Evolutionary conservation across 2,113 vertebrate genomes (phyloP), one percentile per base, ranked within the genome.

Genomic region (Anarhynchus alexandrinus): DNA sequence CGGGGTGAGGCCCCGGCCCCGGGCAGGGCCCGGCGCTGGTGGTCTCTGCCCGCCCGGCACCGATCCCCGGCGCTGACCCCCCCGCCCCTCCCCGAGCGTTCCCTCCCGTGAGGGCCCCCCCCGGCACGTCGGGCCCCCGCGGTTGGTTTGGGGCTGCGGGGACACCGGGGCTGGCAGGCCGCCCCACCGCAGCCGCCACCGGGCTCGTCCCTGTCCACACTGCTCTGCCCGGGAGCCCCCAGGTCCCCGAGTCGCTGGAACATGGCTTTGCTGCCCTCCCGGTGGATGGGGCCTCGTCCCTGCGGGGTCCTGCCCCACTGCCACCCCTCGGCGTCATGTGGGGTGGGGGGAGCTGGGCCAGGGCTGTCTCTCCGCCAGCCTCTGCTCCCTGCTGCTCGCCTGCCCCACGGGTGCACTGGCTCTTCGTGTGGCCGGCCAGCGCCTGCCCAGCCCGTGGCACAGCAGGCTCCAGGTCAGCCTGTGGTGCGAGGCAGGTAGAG

Each of bases 391-490:
- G 11, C 14, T 8, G 2, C 42, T 14, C 2, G 16, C 15, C 51
- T 15, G 11, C 16, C 30, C 43, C 2, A 0, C 1, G 1, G 47
- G 9, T 22, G 12, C 49, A 21, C 7, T 0, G 0, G 25, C 49
- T 19, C 40, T 55, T 42, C 6, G 16, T 27, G 54, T 3, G 3
- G 59, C 43, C 5, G 2, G 42, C 18, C 25, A 7, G n/a, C 8
- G 3, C 40, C 45, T 9, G 38, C 57, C 36, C 38, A 3, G 73
- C 32, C 4, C 2, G 26, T 1, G 3, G 34, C 47, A 26, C 16
- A 1, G 21, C 1, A 1, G 22, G 29, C 59, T 36, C 21, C 4
- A 2, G 70, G 36, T 30, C 38, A 20, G 38, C 59, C 9, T 23
- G 22, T 12, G 49, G 11, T 11, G 6, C 49, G 6, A 49, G 49